Conservation (phyloP, 2,888 invertebrate genomes). For the Eilema depressum region DNA sequence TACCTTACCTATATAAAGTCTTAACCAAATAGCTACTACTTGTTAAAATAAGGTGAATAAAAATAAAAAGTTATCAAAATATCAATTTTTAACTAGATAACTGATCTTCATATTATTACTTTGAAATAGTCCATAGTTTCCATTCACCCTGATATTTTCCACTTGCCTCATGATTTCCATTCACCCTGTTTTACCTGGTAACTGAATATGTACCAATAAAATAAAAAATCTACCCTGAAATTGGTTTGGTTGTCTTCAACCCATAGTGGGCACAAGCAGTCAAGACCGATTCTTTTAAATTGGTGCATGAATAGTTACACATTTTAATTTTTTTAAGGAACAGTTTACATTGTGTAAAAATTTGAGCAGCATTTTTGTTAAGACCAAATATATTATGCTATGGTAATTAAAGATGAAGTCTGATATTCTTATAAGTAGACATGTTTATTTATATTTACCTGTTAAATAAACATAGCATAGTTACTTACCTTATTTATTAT, state of each 20-base stretch:
- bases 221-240: too few species aligned
- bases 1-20: background rate
- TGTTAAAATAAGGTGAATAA: too few species aligned
- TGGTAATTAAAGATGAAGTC: slow-evolving; percentile 24
- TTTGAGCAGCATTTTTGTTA: background rate
- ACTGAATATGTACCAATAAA: too few species aligned
- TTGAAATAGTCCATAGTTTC: too few species aligned
- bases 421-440: slow-evolving; percentile 22
- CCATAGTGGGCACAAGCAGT: too few species aligned
- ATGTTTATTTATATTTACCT: background rate
- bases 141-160: too few species aligned
- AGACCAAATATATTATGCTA: background rate
- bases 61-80: too few species aligned
- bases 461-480: background rate
- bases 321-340: background rate
- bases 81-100: too few species aligned
- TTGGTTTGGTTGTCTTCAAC: too few species aligned
- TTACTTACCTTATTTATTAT: background rate
- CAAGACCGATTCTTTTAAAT: background rate
- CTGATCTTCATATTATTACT: too few species aligned
- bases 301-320: background rate
- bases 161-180: too few species aligned
- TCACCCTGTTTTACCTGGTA: too few species aligned
- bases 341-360: background rate
- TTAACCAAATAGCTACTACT: background rate